Evolutionary conservation across 2,113 vertebrate genomes (phyloP).

Genomic region (Seriola rivoliana): DNA sequence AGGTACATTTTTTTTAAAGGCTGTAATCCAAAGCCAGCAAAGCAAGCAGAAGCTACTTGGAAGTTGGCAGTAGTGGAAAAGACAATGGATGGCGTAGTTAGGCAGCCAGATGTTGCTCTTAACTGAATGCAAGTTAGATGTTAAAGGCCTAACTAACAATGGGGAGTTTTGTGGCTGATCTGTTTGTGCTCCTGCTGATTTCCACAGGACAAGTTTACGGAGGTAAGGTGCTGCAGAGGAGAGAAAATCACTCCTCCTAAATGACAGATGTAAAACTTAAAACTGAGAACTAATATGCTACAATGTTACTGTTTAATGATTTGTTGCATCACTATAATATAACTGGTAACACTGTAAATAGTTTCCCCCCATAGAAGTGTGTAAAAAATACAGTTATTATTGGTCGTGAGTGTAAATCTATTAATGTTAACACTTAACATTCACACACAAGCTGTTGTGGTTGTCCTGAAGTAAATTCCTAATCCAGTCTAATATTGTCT

Average conservation of each 20-base stretch:
- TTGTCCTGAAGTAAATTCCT: neutral
- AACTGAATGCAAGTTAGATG: slow-evolving; percentile 36
- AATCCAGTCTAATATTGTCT: slow-evolving; percentile 33
- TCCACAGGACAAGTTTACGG: slow-evolving; percentile 65
- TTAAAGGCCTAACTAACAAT: slow-evolving; percentile 47
- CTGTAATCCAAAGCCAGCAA: slow-evolving; percentile 46
- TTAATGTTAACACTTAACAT: neutral
- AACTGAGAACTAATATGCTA: neutral
- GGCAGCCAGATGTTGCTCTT: slow-evolving; percentile 57
- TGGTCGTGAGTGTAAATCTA: neutral
- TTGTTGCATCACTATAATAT: neutral
- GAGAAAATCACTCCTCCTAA: neutral
- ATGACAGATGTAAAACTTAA: neutral
- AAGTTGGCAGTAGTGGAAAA: slow-evolving; percentile 33
- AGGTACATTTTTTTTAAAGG: slow-evolving; percentile 61
- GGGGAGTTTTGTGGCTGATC: slow-evolving; percentile 59
- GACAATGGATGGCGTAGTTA: slow-evolving; percentile 25
- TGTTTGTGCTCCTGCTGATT: slow-evolving; percentile 70
- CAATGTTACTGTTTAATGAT: neutral
- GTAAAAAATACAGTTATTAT: neutral
- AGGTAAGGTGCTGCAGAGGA: slow-evolving; percentile 71
- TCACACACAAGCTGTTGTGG: neutral
- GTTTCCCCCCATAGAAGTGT: neutral
- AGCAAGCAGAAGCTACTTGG: slow-evolving; percentile 9
- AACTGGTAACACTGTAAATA: neutral